Conservation (phyloP, 2,888 invertebrate genomes). For the Apamea monoglypha region DNA sequence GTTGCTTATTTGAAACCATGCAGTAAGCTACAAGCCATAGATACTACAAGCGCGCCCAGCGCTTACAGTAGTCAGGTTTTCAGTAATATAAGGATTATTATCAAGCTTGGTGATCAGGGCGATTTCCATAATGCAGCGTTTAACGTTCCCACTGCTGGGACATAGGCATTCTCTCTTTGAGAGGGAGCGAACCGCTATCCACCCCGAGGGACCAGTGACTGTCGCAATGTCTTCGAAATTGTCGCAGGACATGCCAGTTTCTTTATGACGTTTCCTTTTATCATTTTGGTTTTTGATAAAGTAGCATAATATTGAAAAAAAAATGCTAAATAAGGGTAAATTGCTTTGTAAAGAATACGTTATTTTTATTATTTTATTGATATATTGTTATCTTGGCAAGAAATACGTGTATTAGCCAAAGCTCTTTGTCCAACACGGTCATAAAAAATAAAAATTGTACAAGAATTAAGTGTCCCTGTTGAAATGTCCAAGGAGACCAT, state of each 20-base stretch:
- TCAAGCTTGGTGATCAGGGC: background rate
- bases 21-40: too few species aligned
- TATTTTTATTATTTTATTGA: too few species aligned
- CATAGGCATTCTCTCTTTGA: too few species aligned
- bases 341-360: too few species aligned
- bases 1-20: too few species aligned
- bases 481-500: slow-evolving; percentile 23
- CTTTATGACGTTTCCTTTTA: background rate
- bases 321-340: too few species aligned
- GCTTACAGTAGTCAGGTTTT: too few species aligned
- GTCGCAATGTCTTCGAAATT: background rate
- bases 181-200: background rate
- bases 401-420: slow-evolving; percentile 13
- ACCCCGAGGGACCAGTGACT: background rate
- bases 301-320: background rate
- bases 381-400: background rate
- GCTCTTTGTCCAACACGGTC: background rate
- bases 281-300: background rate
- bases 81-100: too few species aligned
- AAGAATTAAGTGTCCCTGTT: slow-evolving; percentile 25
- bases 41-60: too few species aligned
- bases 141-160: background rate
- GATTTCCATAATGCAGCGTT: background rate
- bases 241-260: background rate
- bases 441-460: slow-evolving; percentile 14